Conservation (phyloP, 2,113 vertebrate genomes). For the Acrocephalus arundinaceus region DNA sequence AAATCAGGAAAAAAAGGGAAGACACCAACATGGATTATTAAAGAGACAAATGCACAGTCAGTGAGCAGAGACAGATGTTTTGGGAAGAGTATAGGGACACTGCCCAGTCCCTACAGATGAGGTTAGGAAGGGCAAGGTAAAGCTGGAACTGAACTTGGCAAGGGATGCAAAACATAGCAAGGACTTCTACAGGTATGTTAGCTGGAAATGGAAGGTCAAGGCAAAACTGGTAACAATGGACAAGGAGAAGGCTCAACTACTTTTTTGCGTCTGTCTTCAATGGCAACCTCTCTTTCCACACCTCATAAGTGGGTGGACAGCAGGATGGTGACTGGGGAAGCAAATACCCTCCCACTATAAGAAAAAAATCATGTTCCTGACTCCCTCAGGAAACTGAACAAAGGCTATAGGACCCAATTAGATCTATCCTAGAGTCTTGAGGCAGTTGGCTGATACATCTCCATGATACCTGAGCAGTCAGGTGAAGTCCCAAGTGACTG, state of each 20-base stretch:
- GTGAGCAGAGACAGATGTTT: not conserved
- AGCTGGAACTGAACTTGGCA: not conserved
- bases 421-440: not conserved
- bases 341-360: not conserved
- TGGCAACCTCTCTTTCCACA: not conserved
- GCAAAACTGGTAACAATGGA: not conserved
- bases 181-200: not conserved
- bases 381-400: not conserved
- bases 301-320: not conserved
- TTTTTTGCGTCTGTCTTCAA: not conserved
- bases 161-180: not conserved
- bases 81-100: not conserved
- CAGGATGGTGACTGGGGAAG: not conserved
- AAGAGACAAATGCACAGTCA: not conserved
- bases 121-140: not conserved
- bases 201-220: not conserved
- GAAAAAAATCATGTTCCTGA: not conserved
- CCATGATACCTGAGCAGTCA: not conserved
- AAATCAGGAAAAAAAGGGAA: not conserved
- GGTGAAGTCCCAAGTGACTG: not conserved
- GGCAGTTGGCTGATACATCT: not conserved
- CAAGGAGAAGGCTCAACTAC: not conserved
- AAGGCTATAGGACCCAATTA: not conserved
- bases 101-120: not conserved
- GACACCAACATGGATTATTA: not conserved